Evolutionary conservation across 2,888 invertebrate species (phyloP).

Genomic region (Sminthurides aquaticus): DNA sequence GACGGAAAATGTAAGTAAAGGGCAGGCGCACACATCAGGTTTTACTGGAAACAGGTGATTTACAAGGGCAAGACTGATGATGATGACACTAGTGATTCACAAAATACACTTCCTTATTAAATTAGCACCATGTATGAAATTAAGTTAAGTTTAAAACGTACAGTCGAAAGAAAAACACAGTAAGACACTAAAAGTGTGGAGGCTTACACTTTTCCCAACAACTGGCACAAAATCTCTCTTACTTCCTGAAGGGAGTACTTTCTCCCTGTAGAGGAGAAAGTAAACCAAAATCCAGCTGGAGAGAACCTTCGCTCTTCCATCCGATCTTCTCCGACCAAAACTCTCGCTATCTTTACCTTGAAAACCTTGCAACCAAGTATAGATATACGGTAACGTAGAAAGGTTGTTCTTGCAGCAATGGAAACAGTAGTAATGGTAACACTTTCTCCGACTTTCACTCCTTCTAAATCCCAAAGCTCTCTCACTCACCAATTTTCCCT

Average conservation of each 20-base stretch:
- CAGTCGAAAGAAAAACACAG: neutral
- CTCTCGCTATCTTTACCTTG: neutral
- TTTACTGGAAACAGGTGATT: too few relatives aligned
- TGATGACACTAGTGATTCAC: too few relatives aligned
- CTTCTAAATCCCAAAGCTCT: neutral
- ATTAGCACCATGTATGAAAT: neutral
- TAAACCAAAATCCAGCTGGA: neutral
- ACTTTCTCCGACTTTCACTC: neutral
- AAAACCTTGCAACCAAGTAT: neutral
- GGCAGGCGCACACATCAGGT: too few relatives aligned
- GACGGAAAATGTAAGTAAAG: neutral
- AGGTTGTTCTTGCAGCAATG: neutral
- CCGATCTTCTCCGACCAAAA: neutral
- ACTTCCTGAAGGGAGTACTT: too few relatives aligned
- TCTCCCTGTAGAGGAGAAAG: neutral
- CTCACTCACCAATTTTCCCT: neutral
- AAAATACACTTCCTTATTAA: too few relatives aligned
- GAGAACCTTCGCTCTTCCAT: neutral
- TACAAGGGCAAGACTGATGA: too few relatives aligned
- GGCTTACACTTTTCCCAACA: neutral
- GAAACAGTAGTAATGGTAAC: neutral
- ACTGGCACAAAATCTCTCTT: neutral
- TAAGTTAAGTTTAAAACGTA: neutral
- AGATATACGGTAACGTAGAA: neutral
- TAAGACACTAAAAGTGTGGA: neutral